phyloP scores from a whole-genome alignment of 1,140 invertebrate species.

The Globodera ellingtonae region DNA sequence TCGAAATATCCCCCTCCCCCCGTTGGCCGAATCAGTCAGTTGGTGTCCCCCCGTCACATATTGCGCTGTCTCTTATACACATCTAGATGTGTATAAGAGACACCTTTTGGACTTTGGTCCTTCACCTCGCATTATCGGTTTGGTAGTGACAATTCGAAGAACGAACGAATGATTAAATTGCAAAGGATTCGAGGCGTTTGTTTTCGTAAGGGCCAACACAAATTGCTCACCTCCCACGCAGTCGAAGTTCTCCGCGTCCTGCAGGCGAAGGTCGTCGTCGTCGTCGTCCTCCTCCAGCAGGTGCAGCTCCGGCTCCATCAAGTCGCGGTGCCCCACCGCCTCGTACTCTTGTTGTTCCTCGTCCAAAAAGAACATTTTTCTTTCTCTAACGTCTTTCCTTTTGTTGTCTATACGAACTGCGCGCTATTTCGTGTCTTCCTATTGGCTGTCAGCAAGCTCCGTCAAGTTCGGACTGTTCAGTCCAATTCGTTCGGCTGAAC shows the following conservation, averaged over 20 bases:
- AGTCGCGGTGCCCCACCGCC: neutral
- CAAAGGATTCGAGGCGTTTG: too few species aligned
- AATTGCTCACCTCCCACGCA: neutral
- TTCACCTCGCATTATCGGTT: too few species aligned
- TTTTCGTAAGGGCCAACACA: too few species aligned
- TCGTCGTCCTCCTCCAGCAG: neutral
- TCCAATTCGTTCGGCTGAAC: neutral
- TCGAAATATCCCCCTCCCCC: too few species aligned
- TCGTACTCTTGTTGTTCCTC: neutral
- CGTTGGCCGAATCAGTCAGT: too few species aligned
- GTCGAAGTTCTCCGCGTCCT: neutral
- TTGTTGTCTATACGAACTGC: neutral
- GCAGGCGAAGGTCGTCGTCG: neutral
- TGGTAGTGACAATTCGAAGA: too few species aligned
- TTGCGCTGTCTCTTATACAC: too few species aligned
- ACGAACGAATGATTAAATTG: too few species aligned
- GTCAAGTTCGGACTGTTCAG: neutral
- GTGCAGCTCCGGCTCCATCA: neutral
- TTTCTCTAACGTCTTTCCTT: neutral
- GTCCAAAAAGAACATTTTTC: neutral
- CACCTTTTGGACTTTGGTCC: too few species aligned
- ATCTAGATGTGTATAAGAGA: too few species aligned
- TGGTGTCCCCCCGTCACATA: too few species aligned
- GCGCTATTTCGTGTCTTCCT: neutral
- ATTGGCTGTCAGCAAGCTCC: neutral